These are phyloP conservation scores for Peromyscus eremicus DNA, from an alignment of 2,797 vertebrate species.

Conservation along the genomic window DNA sequence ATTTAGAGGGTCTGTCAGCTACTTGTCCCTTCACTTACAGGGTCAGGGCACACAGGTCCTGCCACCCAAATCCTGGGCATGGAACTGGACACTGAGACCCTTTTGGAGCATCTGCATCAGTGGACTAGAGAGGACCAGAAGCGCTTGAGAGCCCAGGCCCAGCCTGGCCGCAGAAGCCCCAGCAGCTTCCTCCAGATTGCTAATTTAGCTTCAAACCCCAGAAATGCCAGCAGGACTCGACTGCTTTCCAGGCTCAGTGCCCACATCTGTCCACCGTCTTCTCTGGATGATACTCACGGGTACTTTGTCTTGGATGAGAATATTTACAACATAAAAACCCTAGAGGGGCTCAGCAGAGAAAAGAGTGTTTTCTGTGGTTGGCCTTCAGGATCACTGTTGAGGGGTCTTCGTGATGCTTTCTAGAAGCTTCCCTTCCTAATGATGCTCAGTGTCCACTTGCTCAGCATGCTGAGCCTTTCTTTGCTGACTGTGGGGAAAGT, in stretches of 20 bases:
- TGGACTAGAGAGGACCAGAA: not conserved
- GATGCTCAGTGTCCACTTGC: not conserved
- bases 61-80: not conserved
- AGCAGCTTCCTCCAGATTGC: conserved; percentile 57
- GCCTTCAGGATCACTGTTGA: not conserved
- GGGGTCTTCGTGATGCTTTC: not conserved
- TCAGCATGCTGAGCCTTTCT: not conserved
- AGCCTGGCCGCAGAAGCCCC: conserved; percentile 30
- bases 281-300: not conserved
- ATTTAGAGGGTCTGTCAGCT: not conserved
- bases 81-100: not conserved
- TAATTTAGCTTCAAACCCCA: conserved; percentile 59
- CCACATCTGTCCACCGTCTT: not conserved
- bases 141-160: not conserved
- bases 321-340: not conserved
- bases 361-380: not conserved
- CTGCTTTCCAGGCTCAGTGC: conserved; percentile 69
- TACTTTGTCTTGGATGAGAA: conserved; percentile 32
- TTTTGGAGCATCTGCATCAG: not conserved
- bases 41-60: not conserved
- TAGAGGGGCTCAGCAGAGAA: not conserved
- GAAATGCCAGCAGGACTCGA: conserved; percentile 72
- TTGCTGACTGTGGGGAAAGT: conserved; percentile 43
- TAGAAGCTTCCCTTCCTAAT: not conserved
- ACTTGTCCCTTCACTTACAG: not conserved